phyloP scores from a whole-genome alignment of 2,888 invertebrate species.

The Plebejus argus region DNA sequence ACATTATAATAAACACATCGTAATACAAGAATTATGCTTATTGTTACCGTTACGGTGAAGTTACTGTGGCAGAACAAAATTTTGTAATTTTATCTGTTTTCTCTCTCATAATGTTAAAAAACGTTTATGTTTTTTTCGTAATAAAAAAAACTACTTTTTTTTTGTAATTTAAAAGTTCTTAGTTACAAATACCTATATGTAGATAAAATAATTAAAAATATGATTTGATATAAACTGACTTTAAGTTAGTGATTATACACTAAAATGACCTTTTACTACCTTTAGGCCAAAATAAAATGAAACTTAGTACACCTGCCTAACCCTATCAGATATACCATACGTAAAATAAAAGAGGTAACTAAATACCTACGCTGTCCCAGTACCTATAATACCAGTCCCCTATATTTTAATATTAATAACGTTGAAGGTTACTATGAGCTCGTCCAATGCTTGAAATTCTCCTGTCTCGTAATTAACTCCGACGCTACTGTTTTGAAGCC shows the following conservation, averaged over 20 bases:
- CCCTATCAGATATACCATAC: neutral
- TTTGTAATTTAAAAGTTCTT: too few species aligned
- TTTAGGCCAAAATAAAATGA: too few species aligned
- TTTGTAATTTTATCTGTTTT: neutral
- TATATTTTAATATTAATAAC: slow-evolving; percentile 24
- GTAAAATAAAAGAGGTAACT: neutral
- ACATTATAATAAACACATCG: slow-evolving; percentile 1
- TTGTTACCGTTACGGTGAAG: neutral
- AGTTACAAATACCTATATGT: too few species aligned
- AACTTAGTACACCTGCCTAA: neutral
- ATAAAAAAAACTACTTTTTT: too few species aligned
- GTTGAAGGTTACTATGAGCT: slow-evolving; percentile 12
- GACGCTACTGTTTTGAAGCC: slow-evolving; percentile 23
- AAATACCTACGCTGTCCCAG: neutral
- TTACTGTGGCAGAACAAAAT: neutral
- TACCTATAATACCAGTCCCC: neutral
- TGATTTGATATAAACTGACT: too few species aligned
- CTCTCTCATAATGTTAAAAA: too few species aligned
- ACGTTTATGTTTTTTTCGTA: too few species aligned
- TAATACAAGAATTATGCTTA: neutral
- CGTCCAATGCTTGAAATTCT: slow-evolving; percentile 22
- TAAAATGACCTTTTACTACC: too few species aligned
- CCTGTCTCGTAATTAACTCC: slow-evolving; percentile 21
- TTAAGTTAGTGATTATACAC: too few species aligned
- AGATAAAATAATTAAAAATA: too few species aligned